phyloP scores from a whole-genome alignment of 2,888 invertebrate species.

The Drosophila demipolita region DNA sequence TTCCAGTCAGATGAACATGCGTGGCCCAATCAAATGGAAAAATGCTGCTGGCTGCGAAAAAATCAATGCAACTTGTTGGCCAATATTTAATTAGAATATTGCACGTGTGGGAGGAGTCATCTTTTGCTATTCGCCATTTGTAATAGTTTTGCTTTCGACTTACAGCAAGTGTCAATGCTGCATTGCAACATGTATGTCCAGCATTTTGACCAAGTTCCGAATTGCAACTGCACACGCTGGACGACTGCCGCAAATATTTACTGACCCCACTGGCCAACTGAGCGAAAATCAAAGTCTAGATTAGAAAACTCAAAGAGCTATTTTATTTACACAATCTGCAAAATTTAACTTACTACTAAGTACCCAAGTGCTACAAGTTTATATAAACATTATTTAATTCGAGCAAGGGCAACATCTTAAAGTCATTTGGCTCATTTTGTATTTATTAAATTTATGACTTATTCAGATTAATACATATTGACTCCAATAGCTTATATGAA shows the following conservation, averaged over 20 bases:
- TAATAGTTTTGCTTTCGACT: constrained; percentile 40
- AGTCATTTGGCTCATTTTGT: constrained; percentile 17
- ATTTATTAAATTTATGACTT: constrained; percentile 35
- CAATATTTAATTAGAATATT: constrained; percentile 35
- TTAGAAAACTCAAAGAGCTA: constrained; percentile 8
- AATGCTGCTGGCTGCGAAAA: constrained; percentile 29
- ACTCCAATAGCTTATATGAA: constrained; percentile 44
- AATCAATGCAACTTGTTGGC: constrained; percentile 18
- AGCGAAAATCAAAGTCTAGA: constrained; percentile 14
- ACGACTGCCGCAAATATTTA: constrained; percentile 52
- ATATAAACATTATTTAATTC: constrained; percentile 27
- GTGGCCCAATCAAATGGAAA: constrained; percentile 37
- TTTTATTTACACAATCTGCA: constrained; percentile 14
- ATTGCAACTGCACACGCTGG: constrained; percentile 45
- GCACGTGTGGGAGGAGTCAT: constrained; percentile 3
- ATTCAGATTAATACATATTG: constrained; percentile 40
- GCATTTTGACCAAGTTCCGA: constrained; percentile 27
- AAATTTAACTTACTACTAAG: constrained; percentile 16
- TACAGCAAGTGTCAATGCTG: constrained; percentile 19
- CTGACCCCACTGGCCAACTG: constrained; percentile 32
- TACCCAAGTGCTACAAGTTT: constrained; percentile 19
- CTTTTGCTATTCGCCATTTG: constrained; percentile 63
- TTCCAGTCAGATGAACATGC: constrained; percentile 33
- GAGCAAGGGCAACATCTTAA: not conserved
- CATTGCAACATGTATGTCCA: constrained; percentile 56